Evolutionary conservation across 2,113 vertebrate species (phyloP).

Genomic region (Lamprotornis superbus): DNA sequence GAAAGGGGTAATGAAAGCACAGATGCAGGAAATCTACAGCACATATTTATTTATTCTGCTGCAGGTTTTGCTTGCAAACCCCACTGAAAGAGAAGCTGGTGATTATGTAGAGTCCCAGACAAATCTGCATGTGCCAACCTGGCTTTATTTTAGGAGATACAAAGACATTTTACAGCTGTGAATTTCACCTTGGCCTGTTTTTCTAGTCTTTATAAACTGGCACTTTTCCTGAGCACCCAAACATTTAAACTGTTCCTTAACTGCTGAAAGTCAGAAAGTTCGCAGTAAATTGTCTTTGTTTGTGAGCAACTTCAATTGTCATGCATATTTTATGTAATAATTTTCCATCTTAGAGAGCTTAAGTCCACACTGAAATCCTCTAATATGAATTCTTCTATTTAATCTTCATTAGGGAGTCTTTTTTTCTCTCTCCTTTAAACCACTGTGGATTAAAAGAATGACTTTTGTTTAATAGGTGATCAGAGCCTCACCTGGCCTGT

Average conservation of each 20-base stretch:
- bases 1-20: not conserved
- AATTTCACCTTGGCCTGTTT: not conserved
- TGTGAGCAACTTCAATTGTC: not conserved
- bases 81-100: not conserved
- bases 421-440: not conserved
- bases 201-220: not conserved
- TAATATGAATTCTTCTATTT: not conserved
- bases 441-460: conserved; percentile 14
- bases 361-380: not conserved
- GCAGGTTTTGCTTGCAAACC: not conserved
- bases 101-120: not conserved
- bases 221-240: not conserved
- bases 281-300: not conserved
- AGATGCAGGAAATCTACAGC: not conserved
- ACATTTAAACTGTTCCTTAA: not conserved
- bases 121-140: not conserved
- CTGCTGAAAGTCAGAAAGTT: not conserved
- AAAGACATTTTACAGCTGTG: not conserved
- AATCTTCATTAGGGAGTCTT: not conserved
- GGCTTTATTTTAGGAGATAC: not conserved
- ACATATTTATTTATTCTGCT: not conserved
- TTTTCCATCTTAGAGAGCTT: not conserved
- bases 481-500: conserved; percentile 20
- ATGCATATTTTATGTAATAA: not conserved
- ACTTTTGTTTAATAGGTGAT: not conserved